phyloP scores from a whole-genome alignment of 2,888 invertebrate genomes.

The Psococerastis gibbosa region DNA sequence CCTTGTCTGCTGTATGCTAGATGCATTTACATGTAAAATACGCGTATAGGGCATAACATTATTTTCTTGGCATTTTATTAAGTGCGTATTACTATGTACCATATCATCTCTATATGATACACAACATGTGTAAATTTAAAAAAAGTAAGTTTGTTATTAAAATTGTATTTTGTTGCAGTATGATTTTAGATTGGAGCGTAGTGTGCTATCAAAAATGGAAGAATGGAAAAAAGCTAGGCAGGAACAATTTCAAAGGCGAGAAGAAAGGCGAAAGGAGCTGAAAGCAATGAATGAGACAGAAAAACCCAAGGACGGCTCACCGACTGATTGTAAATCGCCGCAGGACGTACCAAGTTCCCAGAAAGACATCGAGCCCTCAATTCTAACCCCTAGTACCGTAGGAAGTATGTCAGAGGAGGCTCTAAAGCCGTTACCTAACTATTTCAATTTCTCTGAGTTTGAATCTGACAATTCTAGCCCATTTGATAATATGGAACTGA shows the following conservation, averaged over 20 bases:
- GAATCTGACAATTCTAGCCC: conserved; percentile 83
- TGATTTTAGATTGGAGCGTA: conserved; percentile 53
- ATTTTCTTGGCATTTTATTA: too few species aligned
- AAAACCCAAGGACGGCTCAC: conserved; percentile 39
- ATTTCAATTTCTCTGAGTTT: conserved; percentile 49
- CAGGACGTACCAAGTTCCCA: conserved; percentile 8
- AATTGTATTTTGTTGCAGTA: conserved; percentile 31
- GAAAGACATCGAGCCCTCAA: conserved; percentile 17
- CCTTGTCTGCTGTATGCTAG: too few species aligned
- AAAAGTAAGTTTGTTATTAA: too few species aligned
- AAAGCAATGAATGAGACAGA: conserved; percentile 39
- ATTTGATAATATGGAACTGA: conserved; percentile 81
- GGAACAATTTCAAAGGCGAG: conserved; percentile 38
- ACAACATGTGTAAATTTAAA: too few species aligned
- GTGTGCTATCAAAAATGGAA: conserved; percentile 47
- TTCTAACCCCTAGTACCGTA: conserved; percentile 18
- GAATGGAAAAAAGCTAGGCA: conserved; percentile 49
- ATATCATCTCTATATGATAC: too few species aligned
- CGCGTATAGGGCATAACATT: too few species aligned
- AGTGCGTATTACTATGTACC: too few species aligned
- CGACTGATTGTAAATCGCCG: conserved; percentile 25
- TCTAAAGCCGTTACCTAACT: conserved; percentile 27
- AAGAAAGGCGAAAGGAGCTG: conserved; percentile 36
- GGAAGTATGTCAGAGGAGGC: conserved; percentile 25
- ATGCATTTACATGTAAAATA: too few species aligned